Percentiles rank a stretch among this genome's conserved stretches.
phyloP scores from a whole-genome alignment of 2,888 invertebrate species.

The Sisyra nigra region DNA sequence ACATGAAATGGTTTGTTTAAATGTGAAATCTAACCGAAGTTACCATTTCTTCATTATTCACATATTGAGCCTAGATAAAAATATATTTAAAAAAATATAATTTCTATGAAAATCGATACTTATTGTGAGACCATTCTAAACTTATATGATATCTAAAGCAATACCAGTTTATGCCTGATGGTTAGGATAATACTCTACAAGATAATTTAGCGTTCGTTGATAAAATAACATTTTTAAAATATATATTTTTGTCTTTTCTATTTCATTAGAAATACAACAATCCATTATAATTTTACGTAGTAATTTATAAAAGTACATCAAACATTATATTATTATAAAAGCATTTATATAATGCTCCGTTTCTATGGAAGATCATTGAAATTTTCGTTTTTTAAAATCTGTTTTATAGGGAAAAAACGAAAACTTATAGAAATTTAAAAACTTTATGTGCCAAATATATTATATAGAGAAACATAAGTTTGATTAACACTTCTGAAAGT shows the following conservation, averaged over 20 bases:
- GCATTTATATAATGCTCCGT: too few species aligned
- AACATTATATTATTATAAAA: neutral
- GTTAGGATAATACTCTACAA: slow-evolving; percentile 21
- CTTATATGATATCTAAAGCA: slow-evolving; percentile 20
- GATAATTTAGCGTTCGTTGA: neutral
- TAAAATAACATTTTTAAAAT: too few species aligned
- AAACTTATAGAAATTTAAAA: neutral
- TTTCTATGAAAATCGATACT: neutral
- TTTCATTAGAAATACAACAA: neutral
- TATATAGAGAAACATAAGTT: neutral
- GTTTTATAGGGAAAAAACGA: neutral
- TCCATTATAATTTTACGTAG: neutral
- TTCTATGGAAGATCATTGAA: neutral
- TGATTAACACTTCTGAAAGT: slow-evolving; percentile 1
- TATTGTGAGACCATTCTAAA: slow-evolving; percentile 20
- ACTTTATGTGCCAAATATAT: slow-evolving; percentile 1
- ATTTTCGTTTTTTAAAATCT: neutral
- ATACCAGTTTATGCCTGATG: slow-evolving; percentile 26
- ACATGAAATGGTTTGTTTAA: neutral
- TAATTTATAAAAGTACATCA: neutral
- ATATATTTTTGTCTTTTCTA: too few species aligned
- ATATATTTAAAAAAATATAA: neutral
- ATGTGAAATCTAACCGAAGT: neutral
- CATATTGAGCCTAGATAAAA: neutral
- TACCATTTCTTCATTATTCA: neutral